phyloP scores from a whole-genome alignment of 2,113 vertebrate genomes.

The Hyperoodon ampullatus region DNA sequence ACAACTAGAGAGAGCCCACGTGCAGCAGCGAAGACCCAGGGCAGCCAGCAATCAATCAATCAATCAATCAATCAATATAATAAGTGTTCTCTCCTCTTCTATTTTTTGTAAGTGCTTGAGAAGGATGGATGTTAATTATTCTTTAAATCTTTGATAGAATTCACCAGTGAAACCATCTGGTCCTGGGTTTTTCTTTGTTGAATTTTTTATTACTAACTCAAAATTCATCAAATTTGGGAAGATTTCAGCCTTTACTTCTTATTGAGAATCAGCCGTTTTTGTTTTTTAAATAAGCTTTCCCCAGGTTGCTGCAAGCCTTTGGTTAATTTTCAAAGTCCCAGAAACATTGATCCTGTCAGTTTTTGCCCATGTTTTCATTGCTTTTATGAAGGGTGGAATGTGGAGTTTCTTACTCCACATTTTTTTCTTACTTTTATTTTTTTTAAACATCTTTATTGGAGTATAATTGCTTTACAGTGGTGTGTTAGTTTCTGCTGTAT shows the following conservation, averaged over 20 bases:
- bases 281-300: not conserved
- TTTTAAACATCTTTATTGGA: too few relatives aligned
- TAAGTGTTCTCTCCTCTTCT: not conserved
- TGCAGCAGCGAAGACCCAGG: too few relatives aligned
- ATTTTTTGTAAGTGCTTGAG: not conserved
- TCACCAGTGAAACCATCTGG: not conserved
- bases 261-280: not conserved
- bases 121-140: not conserved
- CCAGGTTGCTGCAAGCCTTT: not conserved
- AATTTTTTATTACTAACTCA: conserved; percentile 12
- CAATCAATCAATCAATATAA: too few relatives aligned
- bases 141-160: not conserved
- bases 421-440: too few relatives aligned
- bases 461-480: too few relatives aligned
- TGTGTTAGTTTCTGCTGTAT: too few relatives aligned
- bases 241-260: not conserved
- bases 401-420: not conserved
- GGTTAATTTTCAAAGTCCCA: not conserved
- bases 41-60: too few relatives aligned
- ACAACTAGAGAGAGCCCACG: too few relatives aligned
- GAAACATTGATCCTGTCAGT: not conserved
- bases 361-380: not conserved
- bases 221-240: not conserved
- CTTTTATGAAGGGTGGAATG: not conserved
- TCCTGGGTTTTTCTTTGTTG: not conserved